These are phyloP conservation scores for Mico argentatus DNA, from an alignment of 2,797 vertebrate species.

Conservation along the genomic window DNA sequence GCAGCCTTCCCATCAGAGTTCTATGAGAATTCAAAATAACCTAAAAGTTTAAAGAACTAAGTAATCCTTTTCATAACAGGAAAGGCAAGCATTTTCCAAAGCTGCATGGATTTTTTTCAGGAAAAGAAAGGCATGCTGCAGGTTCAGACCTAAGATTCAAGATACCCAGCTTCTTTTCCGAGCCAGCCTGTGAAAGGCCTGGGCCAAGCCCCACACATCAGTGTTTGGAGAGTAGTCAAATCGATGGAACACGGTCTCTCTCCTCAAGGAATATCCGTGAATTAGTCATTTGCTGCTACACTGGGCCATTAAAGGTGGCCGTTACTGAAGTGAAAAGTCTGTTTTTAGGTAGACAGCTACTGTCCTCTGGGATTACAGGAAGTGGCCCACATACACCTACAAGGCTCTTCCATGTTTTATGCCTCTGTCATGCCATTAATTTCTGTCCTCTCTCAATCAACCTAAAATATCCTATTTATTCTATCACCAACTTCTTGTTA, in stretches of 20 bases:
- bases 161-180: not conserved
- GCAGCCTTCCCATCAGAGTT: not conserved
- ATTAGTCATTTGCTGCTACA: rapidly evolving
- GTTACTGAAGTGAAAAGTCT: not conserved
- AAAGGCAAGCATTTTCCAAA: not conserved
- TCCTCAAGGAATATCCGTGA: not conserved
- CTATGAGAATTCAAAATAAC: not conserved
- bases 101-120: not conserved
- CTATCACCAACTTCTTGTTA: not conserved
- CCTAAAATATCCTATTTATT: not conserved
- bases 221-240: not conserved
- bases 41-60: not conserved
- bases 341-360: not conserved
- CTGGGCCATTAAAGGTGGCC: rapidly evolving
- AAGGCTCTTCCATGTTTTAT: too few species aligned
- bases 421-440: not conserved
- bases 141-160: not conserved
- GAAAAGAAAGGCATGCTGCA: not conserved
- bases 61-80: not conserved
- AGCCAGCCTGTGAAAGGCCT: not conserved
- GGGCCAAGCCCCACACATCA: not conserved
- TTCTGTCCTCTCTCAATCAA: not conserved
- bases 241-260: rapidly evolving
- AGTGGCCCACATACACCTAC: not conserved
- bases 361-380: not conserved